Evolutionary conservation across 2,888 invertebrate species (phyloP).

Genomic region (Napeogenes inachia): DNA sequence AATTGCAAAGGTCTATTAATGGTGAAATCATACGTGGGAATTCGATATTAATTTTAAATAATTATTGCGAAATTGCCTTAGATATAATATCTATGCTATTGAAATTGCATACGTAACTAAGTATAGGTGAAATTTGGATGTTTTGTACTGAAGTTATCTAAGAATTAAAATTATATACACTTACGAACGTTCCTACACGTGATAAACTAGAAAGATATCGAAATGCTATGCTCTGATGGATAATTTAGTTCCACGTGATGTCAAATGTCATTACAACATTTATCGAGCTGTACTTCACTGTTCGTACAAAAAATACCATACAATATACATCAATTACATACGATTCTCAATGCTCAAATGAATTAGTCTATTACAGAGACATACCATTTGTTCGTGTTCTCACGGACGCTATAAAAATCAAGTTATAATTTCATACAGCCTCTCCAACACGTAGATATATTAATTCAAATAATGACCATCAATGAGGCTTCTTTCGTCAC

Average conservation of each 20-base stretch:
- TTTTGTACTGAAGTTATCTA: too few species aligned
- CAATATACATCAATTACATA: slow-evolving; percentile 45
- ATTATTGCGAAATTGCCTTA: too few species aligned
- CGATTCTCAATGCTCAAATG: slow-evolving; percentile 41
- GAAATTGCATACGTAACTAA: too few species aligned
- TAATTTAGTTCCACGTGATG: too few species aligned
- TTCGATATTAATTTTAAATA: not conserved
- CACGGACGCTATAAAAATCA: slow-evolving; percentile 70
- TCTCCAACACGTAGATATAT: slow-evolving; percentile 75
- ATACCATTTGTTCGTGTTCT: slow-evolving; percentile 67
- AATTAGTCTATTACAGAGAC: slow-evolving; percentile 59
- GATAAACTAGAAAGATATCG: too few species aligned
- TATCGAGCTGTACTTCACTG: not conserved
- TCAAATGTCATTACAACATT: not conserved
- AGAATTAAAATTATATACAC: too few species aligned
- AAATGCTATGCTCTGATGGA: too few species aligned
- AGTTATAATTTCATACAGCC: slow-evolving; percentile 66
- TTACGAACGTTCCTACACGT: too few species aligned
- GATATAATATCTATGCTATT: too few species aligned
- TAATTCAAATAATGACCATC: slow-evolving; percentile 74
- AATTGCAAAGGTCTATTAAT: not conserved
- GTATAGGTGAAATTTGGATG: too few species aligned
- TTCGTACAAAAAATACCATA: slow-evolving; percentile 1
- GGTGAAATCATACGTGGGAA: not conserved
- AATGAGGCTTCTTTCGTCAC: slow-evolving; percentile 73